These are phyloP conservation scores for Miltochrista miniata DNA, from an alignment of 2,888 invertebrate species.

Conservation along the genomic window DNA sequence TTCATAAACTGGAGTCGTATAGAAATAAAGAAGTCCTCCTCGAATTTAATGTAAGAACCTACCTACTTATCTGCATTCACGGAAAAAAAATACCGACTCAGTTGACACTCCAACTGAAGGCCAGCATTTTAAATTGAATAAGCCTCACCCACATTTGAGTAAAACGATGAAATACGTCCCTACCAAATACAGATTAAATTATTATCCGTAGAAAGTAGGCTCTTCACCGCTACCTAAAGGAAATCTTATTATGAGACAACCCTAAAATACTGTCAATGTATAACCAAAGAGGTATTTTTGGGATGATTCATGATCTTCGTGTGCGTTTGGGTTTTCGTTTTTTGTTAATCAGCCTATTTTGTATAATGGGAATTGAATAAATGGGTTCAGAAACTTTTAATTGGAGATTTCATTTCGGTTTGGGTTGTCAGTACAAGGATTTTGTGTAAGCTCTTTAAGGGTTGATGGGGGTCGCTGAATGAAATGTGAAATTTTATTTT, in stretches of 20 bases:
- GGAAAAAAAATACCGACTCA: not conserved
- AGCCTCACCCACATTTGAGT: conserved; percentile 9
- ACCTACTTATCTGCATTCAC: not conserved
- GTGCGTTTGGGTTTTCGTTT: conserved; percentile 22
- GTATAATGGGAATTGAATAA: conserved; percentile 29
- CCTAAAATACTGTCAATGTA: conserved; percentile 35
- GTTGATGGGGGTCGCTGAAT: not conserved
- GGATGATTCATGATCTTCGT: conserved; percentile 24
- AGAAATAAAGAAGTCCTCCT: too few relatives aligned
- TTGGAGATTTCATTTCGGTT: conserved; percentile 16
- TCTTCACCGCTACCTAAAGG: conserved; percentile 20
- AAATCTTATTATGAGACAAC: conserved; percentile 24
- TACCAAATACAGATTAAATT: conserved; percentile 43
- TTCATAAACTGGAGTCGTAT: too few relatives aligned
- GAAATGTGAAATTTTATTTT: too few relatives aligned
- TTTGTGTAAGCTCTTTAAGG: not conserved
- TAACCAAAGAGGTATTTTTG: conserved; percentile 15
- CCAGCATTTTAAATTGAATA: conserved; percentile 12
- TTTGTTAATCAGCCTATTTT: conserved; percentile 35
- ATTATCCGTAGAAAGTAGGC: conserved; percentile 38
- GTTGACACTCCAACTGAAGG: not conserved
- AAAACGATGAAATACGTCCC: conserved; percentile 37
- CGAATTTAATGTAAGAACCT: too few relatives aligned
- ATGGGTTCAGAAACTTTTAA: conserved; percentile 30
- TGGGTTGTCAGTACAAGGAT: not conserved